Evolutionary conservation across 64 coral and sea anemone genomes (phyloP).

Genomic region (Anthopleura sola): DNA sequence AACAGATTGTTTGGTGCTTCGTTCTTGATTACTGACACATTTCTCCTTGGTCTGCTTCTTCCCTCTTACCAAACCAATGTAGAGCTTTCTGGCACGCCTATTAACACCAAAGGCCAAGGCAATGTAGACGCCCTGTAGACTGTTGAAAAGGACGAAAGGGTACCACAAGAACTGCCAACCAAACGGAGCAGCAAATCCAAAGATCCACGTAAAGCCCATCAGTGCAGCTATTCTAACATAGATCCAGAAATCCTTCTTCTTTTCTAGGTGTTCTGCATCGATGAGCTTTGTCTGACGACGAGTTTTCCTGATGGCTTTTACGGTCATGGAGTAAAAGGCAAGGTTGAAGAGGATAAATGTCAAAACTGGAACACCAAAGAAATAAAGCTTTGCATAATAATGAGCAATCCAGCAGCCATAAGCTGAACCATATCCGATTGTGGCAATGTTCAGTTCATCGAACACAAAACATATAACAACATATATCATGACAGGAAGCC

Average conservation of each 20-base stretch:
- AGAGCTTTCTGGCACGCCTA: not conserved
- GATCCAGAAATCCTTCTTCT: slow-evolving; percentile 27
- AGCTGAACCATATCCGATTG: slow-evolving; percentile 40
- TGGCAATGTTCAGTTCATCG: slow-evolving; percentile 29
- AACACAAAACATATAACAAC: slow-evolving; percentile 1
- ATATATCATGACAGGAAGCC: slow-evolving; percentile 24
- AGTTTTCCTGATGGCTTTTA: slow-evolving; percentile 36
- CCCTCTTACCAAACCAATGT: not conserved
- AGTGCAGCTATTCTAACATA: slow-evolving; percentile 21
- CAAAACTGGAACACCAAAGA: slow-evolving; percentile 25
- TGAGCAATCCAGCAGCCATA: slow-evolving; percentile 30
- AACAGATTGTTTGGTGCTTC: not conserved
- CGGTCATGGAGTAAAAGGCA: slow-evolving; percentile 20
- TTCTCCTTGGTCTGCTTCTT: not conserved
- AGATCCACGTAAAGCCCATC: slow-evolving; percentile 37
- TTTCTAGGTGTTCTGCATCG: not conserved
- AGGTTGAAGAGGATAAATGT: slow-evolving; percentile 12
- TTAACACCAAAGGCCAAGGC: slow-evolving; percentile 31
- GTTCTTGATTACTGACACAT: not conserved
- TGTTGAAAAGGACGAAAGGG: too few species aligned
- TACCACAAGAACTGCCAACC: too few species aligned
- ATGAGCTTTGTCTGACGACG: not conserved
- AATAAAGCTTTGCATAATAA: not conserved
- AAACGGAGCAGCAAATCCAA: too few species aligned
- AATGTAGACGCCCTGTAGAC: too few species aligned